A percentile compares a stretch with the other conserved stretches of the same genome.
These are phyloP conservation scores for Paracentrotus lividus DNA, from an alignment of 53 echinoderm and acorn worm species.

Conservation along the genomic window DNA sequence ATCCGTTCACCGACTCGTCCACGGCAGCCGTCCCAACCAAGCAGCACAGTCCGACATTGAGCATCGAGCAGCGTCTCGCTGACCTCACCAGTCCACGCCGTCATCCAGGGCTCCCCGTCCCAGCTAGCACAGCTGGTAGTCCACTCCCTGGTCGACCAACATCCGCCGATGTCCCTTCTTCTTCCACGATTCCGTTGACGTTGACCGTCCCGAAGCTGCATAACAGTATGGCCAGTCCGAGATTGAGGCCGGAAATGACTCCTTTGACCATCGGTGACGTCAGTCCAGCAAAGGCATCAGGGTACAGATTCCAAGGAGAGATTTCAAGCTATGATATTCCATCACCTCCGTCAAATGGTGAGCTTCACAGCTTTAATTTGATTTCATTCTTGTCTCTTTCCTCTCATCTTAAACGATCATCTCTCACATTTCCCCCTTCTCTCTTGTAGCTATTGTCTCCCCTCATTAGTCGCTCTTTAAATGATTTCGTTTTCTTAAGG, in stretches of 20 bases:
- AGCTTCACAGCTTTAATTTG: not conserved
- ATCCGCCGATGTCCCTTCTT: conserved; percentile 59
- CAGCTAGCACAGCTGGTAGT: conserved; percentile 67
- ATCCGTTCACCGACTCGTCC: conserved; percentile 64
- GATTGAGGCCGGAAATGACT: conserved; percentile 34
- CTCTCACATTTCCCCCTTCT: not conserved
- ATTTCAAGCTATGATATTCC: conserved; percentile 93
- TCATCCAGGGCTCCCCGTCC: conserved; percentile 45
- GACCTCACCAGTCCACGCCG: conserved; percentile 73
- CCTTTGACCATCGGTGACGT: conserved; percentile 20
- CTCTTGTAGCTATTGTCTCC: not conserved
- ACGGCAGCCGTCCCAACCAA: conserved; percentile 84
- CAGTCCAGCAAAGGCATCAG: not conserved
- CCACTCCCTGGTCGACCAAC: conserved; percentile 65
- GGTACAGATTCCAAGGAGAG: conserved; percentile 71
- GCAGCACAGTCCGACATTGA: conserved; percentile 86
- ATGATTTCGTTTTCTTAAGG: not conserved
- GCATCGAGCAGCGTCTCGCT: conserved; percentile 75
- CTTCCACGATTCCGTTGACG: conserved; percentile 58
- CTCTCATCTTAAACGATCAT: not conserved
- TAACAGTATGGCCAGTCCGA: conserved; percentile 7
- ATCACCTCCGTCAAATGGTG: conserved; percentile 87
- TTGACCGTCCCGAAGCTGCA: conserved; percentile 71
- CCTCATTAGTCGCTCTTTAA: not conserved
- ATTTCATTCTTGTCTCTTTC: not conserved